Evolutionary conservation across 2,888 invertebrate species (phyloP), one percentile per base, ranked within the genome.

Genomic region (Tipula lateralis): DNA sequence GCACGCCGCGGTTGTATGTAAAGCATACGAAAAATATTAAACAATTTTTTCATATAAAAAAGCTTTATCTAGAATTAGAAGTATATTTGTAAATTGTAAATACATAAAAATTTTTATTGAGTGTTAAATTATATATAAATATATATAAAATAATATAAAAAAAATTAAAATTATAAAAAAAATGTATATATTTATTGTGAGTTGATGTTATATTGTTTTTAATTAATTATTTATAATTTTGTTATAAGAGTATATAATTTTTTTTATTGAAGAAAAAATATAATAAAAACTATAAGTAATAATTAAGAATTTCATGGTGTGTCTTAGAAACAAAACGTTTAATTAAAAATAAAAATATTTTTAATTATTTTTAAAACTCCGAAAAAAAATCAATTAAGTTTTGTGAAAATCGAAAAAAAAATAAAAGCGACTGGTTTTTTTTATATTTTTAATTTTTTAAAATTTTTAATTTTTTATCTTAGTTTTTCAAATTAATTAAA

Each of bases 291-390:
- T 50, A 50, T 50, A 50, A 50, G 16, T 50, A 50, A 50, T 50
- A 16, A 50, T 50, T 81, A 81, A 81, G 29, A 81, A 81, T 81
- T 83, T 83, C 83, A 83, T 30, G 83, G 83, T 34, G 83, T 83
- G 83, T 83, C 83, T 83, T 83, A 83, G 83, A 83, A 83, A 32
- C 29, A 83, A 83, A 83, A 83, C 16, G 44, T 50, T 50, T 50
- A 50, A 50, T 81, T 81, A 81, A 81, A 81, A 81, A 29, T 29
- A 81, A 81, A 81, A 29, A 81, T 24, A 30, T 81, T 29, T 50
- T 50, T 50, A 50, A 50, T 50, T 50, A n/a, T 50, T 50, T 50
- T 50, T 50, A 50, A 39, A 39, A 50, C 44, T 50, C 5, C 44
- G 44, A 50, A 50, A 50, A 36, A n/a, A 16, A 50, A 16, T 50